These are phyloP conservation scores for Microdon myrmicae DNA, from an alignment of 2,888 invertebrate genomes.

Conservation along the genomic window DNA sequence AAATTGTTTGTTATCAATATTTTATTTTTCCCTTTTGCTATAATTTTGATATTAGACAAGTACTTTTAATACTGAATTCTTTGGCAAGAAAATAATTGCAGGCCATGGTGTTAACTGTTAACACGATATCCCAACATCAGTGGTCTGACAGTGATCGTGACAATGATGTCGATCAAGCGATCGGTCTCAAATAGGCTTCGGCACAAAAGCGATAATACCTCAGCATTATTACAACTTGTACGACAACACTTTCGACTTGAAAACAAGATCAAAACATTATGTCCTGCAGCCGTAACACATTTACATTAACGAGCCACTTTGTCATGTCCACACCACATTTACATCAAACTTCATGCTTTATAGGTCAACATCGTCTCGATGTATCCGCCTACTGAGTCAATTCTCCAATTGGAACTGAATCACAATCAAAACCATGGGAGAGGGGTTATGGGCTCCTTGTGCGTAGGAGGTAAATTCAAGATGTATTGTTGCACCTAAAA, in stretches of 20 bases:
- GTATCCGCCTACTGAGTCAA: slow-evolving; percentile 37
- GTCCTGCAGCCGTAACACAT: slow-evolving; percentile 42
- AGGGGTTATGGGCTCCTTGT: slow-evolving; percentile 4
- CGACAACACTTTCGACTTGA: slow-evolving; percentile 36
- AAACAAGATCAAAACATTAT: slow-evolving; percentile 15
- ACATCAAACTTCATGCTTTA: slow-evolving; percentile 36
- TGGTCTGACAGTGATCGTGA: too few relatives aligned
- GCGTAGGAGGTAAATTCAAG: slow-evolving; percentile 51
- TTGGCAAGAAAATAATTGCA: too few relatives aligned
- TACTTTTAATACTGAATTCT: too few relatives aligned
- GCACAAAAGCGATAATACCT: too few relatives aligned
- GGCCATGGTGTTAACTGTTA: too few relatives aligned
- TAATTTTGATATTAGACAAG: too few relatives aligned
- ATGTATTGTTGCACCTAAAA: slow-evolving; percentile 26
- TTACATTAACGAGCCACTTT: slow-evolving; percentile 43
- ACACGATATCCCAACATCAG: too few relatives aligned
- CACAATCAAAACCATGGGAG: slow-evolving; percentile 8
- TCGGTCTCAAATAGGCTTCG: too few relatives aligned
- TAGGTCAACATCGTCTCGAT: slow-evolving; percentile 36
- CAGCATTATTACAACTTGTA: slow-evolving; percentile 25
- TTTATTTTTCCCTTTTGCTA: too few relatives aligned
- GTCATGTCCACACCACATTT: slow-evolving; percentile 49
- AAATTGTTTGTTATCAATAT: too few relatives aligned
- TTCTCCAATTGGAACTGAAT: slow-evolving; percentile 28
- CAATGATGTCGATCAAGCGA: too few relatives aligned